These are phyloP conservation scores for Hormaphis cornu DNA, from an alignment of 1,140 invertebrate genomes.

Conservation along the genomic window DNA sequence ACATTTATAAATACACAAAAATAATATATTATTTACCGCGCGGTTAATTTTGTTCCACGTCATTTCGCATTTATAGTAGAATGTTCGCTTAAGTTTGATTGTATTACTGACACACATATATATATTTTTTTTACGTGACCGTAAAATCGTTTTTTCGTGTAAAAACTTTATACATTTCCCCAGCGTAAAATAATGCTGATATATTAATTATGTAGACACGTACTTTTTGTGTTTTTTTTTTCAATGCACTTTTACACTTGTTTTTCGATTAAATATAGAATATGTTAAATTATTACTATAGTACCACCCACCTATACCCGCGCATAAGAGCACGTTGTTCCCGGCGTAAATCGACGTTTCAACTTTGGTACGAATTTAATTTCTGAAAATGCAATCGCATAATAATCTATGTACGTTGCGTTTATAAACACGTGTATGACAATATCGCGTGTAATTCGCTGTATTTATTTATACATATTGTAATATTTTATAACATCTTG, in stretches of 20 bases:
- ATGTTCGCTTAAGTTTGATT: not conserved
- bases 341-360: not conserved
- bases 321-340: not conserved
- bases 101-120: not conserved
- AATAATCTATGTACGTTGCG: not conserved
- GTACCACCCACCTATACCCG: not conserved
- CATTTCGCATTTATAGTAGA: too few relatives aligned
- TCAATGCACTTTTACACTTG: not conserved
- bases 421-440: too few relatives aligned
- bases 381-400: not conserved
- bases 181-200: not conserved
- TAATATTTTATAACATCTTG: too few relatives aligned
- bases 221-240: not conserved
- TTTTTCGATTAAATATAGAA: conserved; percentile 14
- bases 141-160: conserved; percentile 11
- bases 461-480: too few relatives aligned
- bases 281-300: not conserved
- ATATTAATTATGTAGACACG: too few relatives aligned
- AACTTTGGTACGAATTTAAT: not conserved
- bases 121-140: not conserved
- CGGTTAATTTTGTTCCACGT: too few relatives aligned
- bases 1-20: too few relatives aligned
- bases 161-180: conserved; percentile 16
- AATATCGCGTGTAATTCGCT: too few relatives aligned
- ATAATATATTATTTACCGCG: too few relatives aligned